A percentile compares a stretch with the other conserved stretches of the same genome.
Evolutionary conservation across 2,888 invertebrate genomes (phyloP).

Genomic region (Pollenia amentaria): DNA sequence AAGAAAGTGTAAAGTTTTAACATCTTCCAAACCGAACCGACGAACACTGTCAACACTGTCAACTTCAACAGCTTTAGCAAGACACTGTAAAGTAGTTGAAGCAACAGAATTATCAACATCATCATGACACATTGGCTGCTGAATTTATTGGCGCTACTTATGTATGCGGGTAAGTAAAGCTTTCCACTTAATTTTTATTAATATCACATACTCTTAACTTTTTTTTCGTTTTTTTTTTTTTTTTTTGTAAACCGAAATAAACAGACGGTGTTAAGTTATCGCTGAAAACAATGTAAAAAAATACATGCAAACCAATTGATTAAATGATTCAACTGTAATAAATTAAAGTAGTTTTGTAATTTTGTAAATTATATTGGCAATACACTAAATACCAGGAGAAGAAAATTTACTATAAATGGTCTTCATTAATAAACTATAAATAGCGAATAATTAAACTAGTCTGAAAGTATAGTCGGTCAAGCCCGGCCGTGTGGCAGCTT

Average conservation of each 20-base stretch:
- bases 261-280: conserved; percentile 5
- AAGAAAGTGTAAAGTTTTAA: conserved; percentile 33
- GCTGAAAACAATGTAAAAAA: not conserved
- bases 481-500: too few relatives aligned
- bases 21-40: conserved; percentile 22
- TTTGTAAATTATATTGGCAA: too few relatives aligned
- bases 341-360: too few relatives aligned
- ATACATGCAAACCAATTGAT: not conserved
- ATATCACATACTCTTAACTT: conserved; percentile 24
- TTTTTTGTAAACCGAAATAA: not conserved
- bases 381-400: too few relatives aligned
- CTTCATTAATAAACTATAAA: too few relatives aligned
- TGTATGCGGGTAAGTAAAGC: conserved; percentile 74
- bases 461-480: too few relatives aligned
- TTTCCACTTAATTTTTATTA: conserved; percentile 65
- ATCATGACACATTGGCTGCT: conserved; percentile 76
- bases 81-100: not conserved
- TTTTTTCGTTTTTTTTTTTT: conserved; percentile 3
- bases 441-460: too few relatives aligned
- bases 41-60: conserved; percentile 24
- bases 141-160: conserved; percentile 75
- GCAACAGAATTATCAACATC: conserved; percentile 56
- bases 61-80: conserved; percentile 6
- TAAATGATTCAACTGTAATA: too few relatives aligned
- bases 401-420: too few relatives aligned